Base-by-base conservation (phyloP, 2,113 vertebrate species). In the Maccullochella peelii region DNA sequence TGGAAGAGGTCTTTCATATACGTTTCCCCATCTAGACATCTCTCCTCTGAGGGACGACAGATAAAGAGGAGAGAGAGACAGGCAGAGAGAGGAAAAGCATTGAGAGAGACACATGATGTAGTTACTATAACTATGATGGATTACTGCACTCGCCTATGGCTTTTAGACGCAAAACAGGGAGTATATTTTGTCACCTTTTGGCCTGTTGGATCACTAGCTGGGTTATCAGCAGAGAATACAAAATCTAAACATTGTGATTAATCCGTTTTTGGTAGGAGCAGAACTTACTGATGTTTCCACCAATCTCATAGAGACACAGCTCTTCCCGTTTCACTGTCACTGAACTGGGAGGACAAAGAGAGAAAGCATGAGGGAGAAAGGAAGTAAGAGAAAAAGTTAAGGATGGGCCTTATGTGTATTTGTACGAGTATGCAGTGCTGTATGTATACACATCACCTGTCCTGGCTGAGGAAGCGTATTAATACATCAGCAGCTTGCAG, bases 281-380 rank as follows among this genome's bases (percentile, higher is more conserved):
- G 21, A 12, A 94, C 98, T 99, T 96, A 99, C 98, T 97, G 84
- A 99, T 99, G 95, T 99, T 99, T 91, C 98, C 98, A 92, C 98
- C 98, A 36, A 97, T 97, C 96, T 99, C 98, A 95, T 96, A 99
- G 55, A 99, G 95, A 93, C 95, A 97, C 88, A 99, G 88, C 18
- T 99, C 97, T 77, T 97, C 98, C 93, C 93, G 96, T 90, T 96
- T 97, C 71, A 97, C 90, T 4, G 86, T 76, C 91, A 95, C 78
- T 27, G 93, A 96, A 88, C 97, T 98, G 93, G 42, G 83, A 84
- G 58, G 88, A 91, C 3, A 78, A 42, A 93, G 57, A 93, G 58
- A 73, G 40, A 40, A 12, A 61, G 14, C 42, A 42, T 0, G 1
- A 92, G 59, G 89, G 55, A 3, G 4, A 52, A 8, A 36, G 3